phyloP scores from a whole-genome alignment of 2,797 vertebrate species.

The Sus cebifrons region DNA sequence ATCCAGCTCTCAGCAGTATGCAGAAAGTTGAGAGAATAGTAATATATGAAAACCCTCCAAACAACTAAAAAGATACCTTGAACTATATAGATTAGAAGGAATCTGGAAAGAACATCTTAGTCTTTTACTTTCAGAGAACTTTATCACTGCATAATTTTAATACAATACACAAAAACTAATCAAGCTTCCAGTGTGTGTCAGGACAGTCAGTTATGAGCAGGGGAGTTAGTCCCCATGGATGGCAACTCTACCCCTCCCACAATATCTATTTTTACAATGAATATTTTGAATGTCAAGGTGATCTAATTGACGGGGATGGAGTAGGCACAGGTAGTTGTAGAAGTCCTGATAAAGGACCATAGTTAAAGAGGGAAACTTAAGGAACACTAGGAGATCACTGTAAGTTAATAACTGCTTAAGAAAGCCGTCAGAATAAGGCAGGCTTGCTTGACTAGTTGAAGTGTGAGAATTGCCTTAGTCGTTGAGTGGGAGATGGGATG shows the following conservation, averaged over 20 bases:
- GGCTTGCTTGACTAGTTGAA: too few relatives aligned
- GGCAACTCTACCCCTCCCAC: not conserved
- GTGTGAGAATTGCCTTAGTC: too few relatives aligned
- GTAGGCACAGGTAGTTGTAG: too few relatives aligned
- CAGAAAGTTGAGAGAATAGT: not conserved
- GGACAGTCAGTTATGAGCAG: not conserved
- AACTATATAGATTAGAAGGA: constrained; percentile 17
- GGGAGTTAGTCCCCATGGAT: not conserved
- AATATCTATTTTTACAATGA: constrained; percentile 27
- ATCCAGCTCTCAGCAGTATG: not conserved
- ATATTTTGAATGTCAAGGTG: constrained; percentile 60
- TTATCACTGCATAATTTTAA: constrained; percentile 7
- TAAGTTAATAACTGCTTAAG: too few relatives aligned
- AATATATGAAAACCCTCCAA: not conserved
- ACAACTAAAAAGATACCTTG: not conserved
- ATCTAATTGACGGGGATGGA: not conserved
- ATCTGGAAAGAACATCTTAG: constrained; percentile 33
- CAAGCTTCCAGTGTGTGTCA: not conserved
- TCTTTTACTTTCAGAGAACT: constrained; percentile 22
- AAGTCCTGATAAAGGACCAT: too few relatives aligned
- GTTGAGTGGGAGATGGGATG: too few relatives aligned
- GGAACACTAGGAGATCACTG: too few relatives aligned
- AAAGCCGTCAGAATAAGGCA: too few relatives aligned
- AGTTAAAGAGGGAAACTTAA: too few relatives aligned
- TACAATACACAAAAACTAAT: not conserved